Conservation (phyloP, 2,113 vertebrate species). For the Baryphthengus martii region DNA sequence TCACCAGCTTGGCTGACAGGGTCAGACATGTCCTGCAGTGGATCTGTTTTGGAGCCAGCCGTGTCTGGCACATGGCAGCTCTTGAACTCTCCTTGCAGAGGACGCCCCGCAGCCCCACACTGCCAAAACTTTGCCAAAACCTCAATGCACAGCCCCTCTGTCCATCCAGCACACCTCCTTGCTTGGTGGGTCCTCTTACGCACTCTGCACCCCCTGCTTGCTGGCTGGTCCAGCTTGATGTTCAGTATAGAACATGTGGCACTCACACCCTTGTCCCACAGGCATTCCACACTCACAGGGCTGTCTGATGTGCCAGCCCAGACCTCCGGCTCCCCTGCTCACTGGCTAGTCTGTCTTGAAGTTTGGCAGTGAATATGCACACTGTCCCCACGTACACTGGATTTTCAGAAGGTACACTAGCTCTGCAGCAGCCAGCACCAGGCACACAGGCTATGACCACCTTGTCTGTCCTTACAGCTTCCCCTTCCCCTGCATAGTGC, state of each 20-base stretch:
- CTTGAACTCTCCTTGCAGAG: not conserved
- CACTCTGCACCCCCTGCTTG: not conserved
- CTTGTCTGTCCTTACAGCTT: not conserved
- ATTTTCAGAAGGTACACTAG: not conserved
- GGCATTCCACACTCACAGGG: not conserved
- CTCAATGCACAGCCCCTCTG: rapidly evolving
- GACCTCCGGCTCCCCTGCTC: not conserved
- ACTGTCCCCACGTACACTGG: rapidly evolving
- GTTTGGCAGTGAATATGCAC: not conserved
- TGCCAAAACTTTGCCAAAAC: not conserved
- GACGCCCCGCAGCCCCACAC: rapidly evolving
- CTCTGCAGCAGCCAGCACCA: rapidly evolving
- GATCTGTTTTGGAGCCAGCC: not conserved
- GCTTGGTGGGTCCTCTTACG: not conserved
- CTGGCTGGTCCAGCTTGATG: not conserved
- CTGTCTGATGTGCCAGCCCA: not conserved
- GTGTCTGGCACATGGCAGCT: not conserved
- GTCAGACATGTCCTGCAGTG: not conserved
- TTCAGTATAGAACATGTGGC: not conserved
- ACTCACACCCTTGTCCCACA: rapidly evolving
- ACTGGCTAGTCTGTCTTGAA: not conserved
- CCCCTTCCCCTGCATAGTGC: not conserved
- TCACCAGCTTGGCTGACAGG: not conserved
- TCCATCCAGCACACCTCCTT: not conserved
- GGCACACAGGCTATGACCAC: not conserved